phyloP scores from a whole-genome alignment of 2,888 invertebrate species.

The Lypha dubia region DNA sequence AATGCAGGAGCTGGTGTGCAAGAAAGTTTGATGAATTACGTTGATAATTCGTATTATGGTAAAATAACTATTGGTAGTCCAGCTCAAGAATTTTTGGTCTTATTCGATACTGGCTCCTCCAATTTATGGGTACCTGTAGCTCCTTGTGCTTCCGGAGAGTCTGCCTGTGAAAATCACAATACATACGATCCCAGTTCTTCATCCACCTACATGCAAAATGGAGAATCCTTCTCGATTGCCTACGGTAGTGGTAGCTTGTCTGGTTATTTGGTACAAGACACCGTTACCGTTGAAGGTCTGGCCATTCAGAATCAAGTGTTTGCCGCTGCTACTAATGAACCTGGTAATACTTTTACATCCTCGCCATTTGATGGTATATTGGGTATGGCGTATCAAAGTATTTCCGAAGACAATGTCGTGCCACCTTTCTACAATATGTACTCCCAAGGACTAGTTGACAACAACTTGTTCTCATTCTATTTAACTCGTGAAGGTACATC shows the following conservation, averaged over 20 bases:
- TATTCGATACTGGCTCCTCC: slow-evolving; percentile 96
- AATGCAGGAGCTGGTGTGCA: neutral
- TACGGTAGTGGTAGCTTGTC: slow-evolving; percentile 98
- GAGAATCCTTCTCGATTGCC: slow-evolving; percentile 93
- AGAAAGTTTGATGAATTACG: slow-evolving; percentile 86
- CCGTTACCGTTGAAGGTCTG: slow-evolving; percentile 88
- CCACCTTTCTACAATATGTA: slow-evolving; percentile 97
- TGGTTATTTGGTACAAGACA: slow-evolving; percentile 96
- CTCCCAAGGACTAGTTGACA: slow-evolving; percentile 87
- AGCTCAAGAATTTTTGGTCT: slow-evolving; percentile 94
- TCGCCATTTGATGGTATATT: slow-evolving; percentile 99
- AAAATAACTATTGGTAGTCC: slow-evolving; percentile 95
- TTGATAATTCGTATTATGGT: slow-evolving; percentile 98
- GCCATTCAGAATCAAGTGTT: slow-evolving; percentile 92
- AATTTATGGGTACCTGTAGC: slow-evolving; percentile 99
- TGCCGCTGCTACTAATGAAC: slow-evolving; percentile 96
- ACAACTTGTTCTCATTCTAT: slow-evolving; percentile 96
- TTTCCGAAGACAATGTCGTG: slow-evolving; percentile 93
- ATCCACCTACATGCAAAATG: slow-evolving; percentile 91
- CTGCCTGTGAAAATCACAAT: slow-evolving; percentile 97
- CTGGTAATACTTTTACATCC: slow-evolving; percentile 95
- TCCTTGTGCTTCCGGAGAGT: slow-evolving; percentile 94
- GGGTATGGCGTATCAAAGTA: slow-evolving; percentile 93
- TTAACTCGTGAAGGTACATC: slow-evolving; percentile 89
- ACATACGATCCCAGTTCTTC: slow-evolving; percentile 96